These are phyloP conservation scores for Dynastes hyllus DNA, from an alignment of 2,888 invertebrate genomes.

Conservation along the genomic window DNA sequence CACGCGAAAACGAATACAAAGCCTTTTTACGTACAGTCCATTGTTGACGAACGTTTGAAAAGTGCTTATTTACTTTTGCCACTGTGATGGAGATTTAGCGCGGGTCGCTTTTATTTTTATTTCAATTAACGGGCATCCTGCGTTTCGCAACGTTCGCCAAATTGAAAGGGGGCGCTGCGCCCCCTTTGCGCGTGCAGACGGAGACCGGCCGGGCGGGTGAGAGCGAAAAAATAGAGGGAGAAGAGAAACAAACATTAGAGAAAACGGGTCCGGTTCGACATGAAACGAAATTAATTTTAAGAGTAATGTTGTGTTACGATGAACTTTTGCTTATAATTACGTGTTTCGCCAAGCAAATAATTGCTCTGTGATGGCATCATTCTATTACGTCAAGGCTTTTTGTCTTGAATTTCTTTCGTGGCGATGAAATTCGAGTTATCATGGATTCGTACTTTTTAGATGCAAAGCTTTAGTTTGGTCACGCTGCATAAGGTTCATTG, in stretches of 20 bases:
- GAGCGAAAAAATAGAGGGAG: neutral
- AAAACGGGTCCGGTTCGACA: slow-evolving; percentile 22
- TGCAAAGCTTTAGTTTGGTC: no score
- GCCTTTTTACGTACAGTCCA: neutral
- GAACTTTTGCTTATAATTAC: slow-evolving; percentile 48
- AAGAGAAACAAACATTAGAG: slow-evolving; percentile 19
- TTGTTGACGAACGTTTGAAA: slow-evolving; percentile 25
- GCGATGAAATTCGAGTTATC: slow-evolving; percentile 10
- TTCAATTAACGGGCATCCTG: slow-evolving; percentile 37
- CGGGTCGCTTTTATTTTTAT: slow-evolving; percentile 38
- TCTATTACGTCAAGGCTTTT: slow-evolving; percentile 21
- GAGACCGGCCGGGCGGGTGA: neutral
- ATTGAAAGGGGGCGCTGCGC: slow-evolving; percentile 24
- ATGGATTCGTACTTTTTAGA: neutral
- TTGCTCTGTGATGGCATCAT: slow-evolving; percentile 42
- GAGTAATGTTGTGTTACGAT: slow-evolving; percentile 45
- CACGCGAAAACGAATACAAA: slow-evolving; percentile 17
- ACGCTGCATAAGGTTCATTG: no score
- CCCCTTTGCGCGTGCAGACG: slow-evolving; percentile 13
- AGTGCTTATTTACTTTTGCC: slow-evolving; percentile 43
- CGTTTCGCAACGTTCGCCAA: slow-evolving; percentile 37
- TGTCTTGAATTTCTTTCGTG: neutral
- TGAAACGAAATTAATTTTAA: slow-evolving; percentile 47
- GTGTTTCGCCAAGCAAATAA: slow-evolving; percentile 40
- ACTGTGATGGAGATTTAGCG: slow-evolving; percentile 35